These are phyloP conservation scores for Pollenia griseotomentosa DNA, from an alignment of 2,888 invertebrate genomes.

Conservation along the genomic window DNA sequence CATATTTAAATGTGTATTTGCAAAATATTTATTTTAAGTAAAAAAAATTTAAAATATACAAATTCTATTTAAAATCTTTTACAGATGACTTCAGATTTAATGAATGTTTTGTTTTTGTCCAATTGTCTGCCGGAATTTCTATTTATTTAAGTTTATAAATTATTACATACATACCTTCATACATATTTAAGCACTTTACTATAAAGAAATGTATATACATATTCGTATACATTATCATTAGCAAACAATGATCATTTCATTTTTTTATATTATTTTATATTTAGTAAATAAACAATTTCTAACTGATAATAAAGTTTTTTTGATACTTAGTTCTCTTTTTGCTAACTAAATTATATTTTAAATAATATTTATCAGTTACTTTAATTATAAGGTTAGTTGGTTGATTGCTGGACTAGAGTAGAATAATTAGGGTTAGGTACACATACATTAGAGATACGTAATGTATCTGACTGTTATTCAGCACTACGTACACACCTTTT, in stretches of 20 bases:
- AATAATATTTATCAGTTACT: slow-evolving; percentile 64
- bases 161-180: not conserved
- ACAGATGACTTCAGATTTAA: slow-evolving; percentile 44
- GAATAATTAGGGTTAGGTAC: slow-evolving; percentile 57
- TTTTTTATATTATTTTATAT: not conserved
- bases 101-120: slow-evolving; percentile 3
- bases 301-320: slow-evolving; percentile 57
- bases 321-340: slow-evolving; percentile 20
- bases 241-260: slow-evolving; percentile 42
- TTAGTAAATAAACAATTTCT: slow-evolving; percentile 47
- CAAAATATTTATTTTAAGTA: too few relatives aligned
- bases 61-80: slow-evolving; percentile 15
- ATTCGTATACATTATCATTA: slow-evolving; percentile 12
- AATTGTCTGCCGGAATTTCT: not conserved
- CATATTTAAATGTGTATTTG: too few relatives aligned
- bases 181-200: not conserved
- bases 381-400: slow-evolving; percentile 32
- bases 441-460: slow-evolving; percentile 3
- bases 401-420: slow-evolving; percentile 28
- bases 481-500: not conserved
- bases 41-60: too few relatives aligned
- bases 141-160: slow-evolving; percentile 21
- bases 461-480: slow-evolving; percentile 2
- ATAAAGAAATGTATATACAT: not conserved
- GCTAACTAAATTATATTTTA: slow-evolving; percentile 64